These are phyloP conservation scores for Incurvaria masculella DNA, from an alignment of 2,888 invertebrate species.

Conservation along the genomic window DNA sequence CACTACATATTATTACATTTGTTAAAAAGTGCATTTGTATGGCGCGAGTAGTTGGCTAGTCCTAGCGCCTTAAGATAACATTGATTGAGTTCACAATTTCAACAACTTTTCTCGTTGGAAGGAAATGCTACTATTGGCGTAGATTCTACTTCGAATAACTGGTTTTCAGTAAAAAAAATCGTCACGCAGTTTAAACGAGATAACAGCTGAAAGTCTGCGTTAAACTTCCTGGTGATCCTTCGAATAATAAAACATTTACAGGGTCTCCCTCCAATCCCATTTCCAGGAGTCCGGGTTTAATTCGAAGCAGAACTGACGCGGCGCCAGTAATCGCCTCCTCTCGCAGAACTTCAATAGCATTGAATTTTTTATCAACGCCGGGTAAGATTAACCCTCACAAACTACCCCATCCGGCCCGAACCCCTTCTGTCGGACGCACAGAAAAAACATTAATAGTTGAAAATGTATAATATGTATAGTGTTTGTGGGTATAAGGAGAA, in stretches of 20 bases:
- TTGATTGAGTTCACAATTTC: too few relatives aligned
- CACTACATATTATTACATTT: too few relatives aligned
- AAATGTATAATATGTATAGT: slow-evolving; percentile 45
- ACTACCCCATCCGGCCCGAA: slow-evolving; percentile 28
- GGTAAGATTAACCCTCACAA: slow-evolving; percentile 31
- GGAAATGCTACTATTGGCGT: too few relatives aligned
- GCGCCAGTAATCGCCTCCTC: slow-evolving; percentile 25
- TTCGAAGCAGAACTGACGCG: slow-evolving; percentile 4
- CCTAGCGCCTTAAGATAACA: too few relatives aligned
- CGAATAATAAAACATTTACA: not conserved
- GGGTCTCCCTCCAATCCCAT: not conserved
- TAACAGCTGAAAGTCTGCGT: too few relatives aligned
- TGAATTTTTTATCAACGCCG: slow-evolving; percentile 45
- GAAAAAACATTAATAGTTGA: slow-evolving; percentile 49
- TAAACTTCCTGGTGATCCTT: too few relatives aligned
- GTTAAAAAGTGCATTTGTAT: too few relatives aligned
- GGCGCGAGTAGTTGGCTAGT: too few relatives aligned
- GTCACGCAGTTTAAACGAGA: too few relatives aligned
- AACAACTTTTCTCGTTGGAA: too few relatives aligned
- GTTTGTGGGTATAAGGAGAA: slow-evolving; percentile 52
- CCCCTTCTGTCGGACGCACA: slow-evolving; percentile 43
- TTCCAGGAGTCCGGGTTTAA: not conserved
- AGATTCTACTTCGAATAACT: too few relatives aligned
- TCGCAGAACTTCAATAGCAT: slow-evolving; percentile 38
- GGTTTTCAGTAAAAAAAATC: too few relatives aligned